phyloP scores from a whole-genome alignment of 2,797 vertebrate species.

The Sebastes jordani region DNA sequence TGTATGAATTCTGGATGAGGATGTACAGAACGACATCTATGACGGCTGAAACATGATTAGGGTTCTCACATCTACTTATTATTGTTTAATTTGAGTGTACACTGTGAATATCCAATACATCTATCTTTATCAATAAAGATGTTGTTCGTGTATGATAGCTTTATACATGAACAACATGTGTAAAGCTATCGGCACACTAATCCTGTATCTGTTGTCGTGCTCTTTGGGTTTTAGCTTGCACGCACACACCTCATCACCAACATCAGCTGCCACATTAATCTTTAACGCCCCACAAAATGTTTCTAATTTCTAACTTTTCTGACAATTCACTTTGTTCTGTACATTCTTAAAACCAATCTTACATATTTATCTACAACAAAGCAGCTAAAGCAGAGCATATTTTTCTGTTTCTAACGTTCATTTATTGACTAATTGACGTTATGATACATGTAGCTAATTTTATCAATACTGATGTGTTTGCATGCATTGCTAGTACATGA shows the following conservation, averaged over 20 bases:
- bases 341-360: not conserved
- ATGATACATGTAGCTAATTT: not conserved
- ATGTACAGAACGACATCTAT: conserved; percentile 6
- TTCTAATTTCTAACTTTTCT: not conserved
- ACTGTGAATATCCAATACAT: not conserved
- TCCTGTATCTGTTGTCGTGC: not conserved
- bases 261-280: not conserved
- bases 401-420: not conserved
- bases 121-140: not conserved
- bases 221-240: not conserved
- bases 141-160: too few relatives aligned
- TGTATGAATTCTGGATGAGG: conserved; percentile 55
- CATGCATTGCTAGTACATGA: not conserved
- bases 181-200: not conserved
- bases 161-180: not conserved
- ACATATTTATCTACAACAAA: not conserved
- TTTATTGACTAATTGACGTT: not conserved
- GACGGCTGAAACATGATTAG: not conserved
- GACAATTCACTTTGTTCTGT: not conserved
- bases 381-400: not conserved
- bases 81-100: not conserved
- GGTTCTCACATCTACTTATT: not conserved
- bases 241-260: not conserved
- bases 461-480: not conserved
- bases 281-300: not conserved